Conservation (phyloP, 2,113 vertebrate species). For the Eurypyga helias region DNA sequence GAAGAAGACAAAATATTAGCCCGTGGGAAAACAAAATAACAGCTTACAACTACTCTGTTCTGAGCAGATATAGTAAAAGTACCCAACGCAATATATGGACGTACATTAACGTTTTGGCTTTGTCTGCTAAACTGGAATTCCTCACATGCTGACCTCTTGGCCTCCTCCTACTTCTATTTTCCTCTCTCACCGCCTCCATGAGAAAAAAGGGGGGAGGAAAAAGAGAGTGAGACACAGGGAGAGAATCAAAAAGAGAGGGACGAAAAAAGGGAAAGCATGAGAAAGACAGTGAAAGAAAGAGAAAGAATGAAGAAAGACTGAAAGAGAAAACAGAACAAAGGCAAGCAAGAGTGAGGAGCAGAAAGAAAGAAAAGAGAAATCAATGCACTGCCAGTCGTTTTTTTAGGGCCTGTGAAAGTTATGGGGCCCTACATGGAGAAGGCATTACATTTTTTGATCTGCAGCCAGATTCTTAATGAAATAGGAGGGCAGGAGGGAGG, state of each 20-base stretch:
- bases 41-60: background rate
- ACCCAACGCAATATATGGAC: background rate
- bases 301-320: background rate
- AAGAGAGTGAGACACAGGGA: background rate
- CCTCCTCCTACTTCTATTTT: slow-evolving; percentile 50
- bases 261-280: background rate
- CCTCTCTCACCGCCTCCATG: slow-evolving; percentile 7
- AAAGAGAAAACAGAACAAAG: background rate
- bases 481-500: slow-evolving; percentile 73
- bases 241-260: background rate
- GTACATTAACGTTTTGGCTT: background rate
- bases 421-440: slow-evolving; percentile 54
- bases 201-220: background rate
- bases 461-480: slow-evolving; percentile 83
- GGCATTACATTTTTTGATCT: slow-evolving; percentile 74
- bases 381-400: slow-evolving; percentile 1
- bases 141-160: slow-evolving; percentile 42
- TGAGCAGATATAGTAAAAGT: background rate
- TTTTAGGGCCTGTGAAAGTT: slow-evolving; percentile 62
- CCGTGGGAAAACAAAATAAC: background rate
- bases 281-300: background rate
- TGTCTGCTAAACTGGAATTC: slow-evolving; percentile 44
- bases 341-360: background rate
- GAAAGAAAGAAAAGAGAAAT: slow-evolving; percentile 2
- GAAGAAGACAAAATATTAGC: background rate